These are phyloP conservation scores for Stenolophus ochropezus DNA, from an alignment of 2,888 invertebrate genomes.

Conservation along the genomic window DNA sequence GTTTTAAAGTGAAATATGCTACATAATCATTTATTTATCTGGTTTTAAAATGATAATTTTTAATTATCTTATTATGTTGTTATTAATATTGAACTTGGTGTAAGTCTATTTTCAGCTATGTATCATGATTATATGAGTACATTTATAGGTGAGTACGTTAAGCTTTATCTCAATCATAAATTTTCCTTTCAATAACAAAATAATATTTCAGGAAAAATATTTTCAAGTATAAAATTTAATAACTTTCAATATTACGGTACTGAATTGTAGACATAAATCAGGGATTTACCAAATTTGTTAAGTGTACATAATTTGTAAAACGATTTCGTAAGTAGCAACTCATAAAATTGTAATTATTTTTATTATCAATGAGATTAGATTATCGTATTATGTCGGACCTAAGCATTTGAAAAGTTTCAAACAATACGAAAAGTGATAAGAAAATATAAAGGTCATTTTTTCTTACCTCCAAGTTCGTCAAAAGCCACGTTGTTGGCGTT, in stretches of 20 bases:
- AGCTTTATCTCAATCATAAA: background rate
- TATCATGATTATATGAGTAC: background rate
- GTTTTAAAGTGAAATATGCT: too few species aligned
- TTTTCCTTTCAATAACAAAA: background rate
- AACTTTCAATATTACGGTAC: background rate
- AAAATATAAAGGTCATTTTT: background rate
- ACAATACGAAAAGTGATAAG: background rate
- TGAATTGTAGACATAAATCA: background rate
- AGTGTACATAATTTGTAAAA: background rate
- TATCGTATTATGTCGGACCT: background rate
- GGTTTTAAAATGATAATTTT: too few species aligned
- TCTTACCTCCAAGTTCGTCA: conserved; percentile 78
- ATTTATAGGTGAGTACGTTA: background rate
- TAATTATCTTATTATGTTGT: too few species aligned
- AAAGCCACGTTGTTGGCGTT: conserved; percentile 72
- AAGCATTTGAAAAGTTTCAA: background rate
- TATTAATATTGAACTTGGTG: too few species aligned
- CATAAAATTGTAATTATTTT: conserved; percentile 10
- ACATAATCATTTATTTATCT: too few species aligned
- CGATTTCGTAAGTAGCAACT: background rate
- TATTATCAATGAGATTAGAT: conserved; percentile 23
- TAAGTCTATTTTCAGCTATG: background rate
- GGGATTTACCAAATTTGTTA: background rate
- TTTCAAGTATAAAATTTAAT: background rate
- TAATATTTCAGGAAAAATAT: background rate